Conservation (phyloP, 2,113 vertebrate genomes). For the Litocranius walleri region DNA sequence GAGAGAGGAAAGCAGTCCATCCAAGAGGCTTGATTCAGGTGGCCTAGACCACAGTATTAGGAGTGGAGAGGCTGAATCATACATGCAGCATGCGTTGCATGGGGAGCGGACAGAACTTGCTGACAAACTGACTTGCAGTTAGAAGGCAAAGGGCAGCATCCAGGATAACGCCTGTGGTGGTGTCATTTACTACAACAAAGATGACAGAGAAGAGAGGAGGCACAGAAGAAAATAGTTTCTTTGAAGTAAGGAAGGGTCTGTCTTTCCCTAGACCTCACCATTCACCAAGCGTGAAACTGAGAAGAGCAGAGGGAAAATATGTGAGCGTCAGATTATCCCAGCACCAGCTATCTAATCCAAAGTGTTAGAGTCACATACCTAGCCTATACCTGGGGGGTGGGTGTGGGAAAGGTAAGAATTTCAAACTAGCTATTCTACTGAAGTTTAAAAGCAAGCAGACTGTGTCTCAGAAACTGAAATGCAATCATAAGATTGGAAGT, state of each 20-base stretch:
- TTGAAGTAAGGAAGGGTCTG: background rate
- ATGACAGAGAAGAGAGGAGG: background rate
- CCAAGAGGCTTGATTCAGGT: background rate
- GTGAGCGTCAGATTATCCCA: background rate
- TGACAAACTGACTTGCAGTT: background rate
- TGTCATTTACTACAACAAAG: background rate
- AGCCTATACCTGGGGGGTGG: background rate
- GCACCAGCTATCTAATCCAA: background rate
- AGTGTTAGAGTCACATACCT: background rate
- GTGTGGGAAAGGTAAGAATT: background rate
- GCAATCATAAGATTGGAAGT: background rate
- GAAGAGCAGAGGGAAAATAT: background rate
- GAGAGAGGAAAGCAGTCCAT: background rate
- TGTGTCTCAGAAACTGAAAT: background rate
- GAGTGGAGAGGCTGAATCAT: background rate
- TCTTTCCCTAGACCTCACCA: background rate
- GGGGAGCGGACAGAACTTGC: background rate
- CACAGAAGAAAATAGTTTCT: background rate
- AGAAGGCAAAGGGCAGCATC: background rate
- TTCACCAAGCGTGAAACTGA: background rate
- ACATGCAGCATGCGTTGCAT: background rate
- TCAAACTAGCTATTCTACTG: background rate
- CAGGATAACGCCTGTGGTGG: background rate
- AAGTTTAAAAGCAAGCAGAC: background rate
- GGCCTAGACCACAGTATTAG: background rate